phyloP scores from a whole-genome alignment of 2,113 vertebrate genomes.

The Microcebus tavaratra region DNA sequence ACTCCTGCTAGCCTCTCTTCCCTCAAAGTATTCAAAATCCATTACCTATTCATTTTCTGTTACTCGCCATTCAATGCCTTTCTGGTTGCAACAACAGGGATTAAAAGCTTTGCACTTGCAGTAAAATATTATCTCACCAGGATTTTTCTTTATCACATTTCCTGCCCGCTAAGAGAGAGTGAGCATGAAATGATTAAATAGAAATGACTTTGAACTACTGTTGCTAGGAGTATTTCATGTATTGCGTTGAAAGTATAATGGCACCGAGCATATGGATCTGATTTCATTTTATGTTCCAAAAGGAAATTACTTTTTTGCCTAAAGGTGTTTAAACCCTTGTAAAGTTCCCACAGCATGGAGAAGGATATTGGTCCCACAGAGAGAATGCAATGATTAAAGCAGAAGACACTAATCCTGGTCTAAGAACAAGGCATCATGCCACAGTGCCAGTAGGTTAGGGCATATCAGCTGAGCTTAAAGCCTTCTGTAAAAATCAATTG shows the following conservation, averaged over 20 bases:
- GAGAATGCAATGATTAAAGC: not conserved
- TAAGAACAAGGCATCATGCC: not conserved
- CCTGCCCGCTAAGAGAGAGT: slow-evolving; percentile 11
- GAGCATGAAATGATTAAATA: slow-evolving; percentile 2
- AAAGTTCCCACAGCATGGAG: not conserved
- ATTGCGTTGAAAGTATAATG: not conserved
- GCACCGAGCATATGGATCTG: slow-evolving; percentile 6
- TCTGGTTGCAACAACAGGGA: not conserved
- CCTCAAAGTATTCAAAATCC: not conserved
- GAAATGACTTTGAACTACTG: slow-evolving; percentile 42
- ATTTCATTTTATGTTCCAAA: slow-evolving; percentile 46
- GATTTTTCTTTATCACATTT: slow-evolving; percentile 29
- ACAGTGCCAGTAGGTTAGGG: not conserved
- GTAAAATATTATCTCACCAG: slow-evolving; percentile 56
- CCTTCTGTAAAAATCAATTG: not conserved
- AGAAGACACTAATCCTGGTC: not conserved
- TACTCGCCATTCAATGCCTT: not conserved
- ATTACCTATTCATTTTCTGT: slow-evolving; percentile 33
- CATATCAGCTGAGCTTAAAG: not conserved
- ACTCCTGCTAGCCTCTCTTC: not conserved
- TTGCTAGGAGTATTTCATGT: not conserved
- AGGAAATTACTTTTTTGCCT: slow-evolving; percentile 49
- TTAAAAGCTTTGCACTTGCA: slow-evolving; percentile 59
- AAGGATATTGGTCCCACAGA: not conserved
- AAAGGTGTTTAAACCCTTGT: not conserved